Evolutionary conservation across 2,888 invertebrate species (phyloP).

Genomic region (Ernsta delagoae): DNA sequence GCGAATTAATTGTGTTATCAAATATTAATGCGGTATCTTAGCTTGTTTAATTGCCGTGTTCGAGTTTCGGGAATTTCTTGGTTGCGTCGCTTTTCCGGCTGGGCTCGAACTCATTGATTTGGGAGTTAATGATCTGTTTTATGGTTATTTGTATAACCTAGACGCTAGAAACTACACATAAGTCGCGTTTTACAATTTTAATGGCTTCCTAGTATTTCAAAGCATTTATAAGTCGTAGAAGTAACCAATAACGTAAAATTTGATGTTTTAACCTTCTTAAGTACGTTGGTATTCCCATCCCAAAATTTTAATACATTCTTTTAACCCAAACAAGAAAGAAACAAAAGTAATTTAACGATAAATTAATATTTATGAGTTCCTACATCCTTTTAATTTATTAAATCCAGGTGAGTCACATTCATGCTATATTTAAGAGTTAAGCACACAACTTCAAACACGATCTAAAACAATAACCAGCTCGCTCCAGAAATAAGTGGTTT

Average conservation of each 20-base stretch:
- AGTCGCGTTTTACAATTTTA: background rate
- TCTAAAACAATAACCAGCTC: constrained; percentile 47
- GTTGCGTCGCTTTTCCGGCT: constrained; percentile 32
- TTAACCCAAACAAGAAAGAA: background rate
- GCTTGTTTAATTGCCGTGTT: constrained; percentile 64
- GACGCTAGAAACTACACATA: too few relatives aligned
- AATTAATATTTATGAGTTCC: too few relatives aligned
- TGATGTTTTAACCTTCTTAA: too few relatives aligned
- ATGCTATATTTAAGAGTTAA: constrained; percentile 23
- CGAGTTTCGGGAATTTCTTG: constrained; percentile 46
- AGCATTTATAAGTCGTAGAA: background rate
- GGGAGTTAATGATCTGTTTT: constrained; percentile 29
- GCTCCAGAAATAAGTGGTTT: constrained; percentile 57
- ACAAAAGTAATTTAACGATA: background rate
- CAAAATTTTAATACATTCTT: background rate
- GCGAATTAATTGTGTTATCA: constrained; percentile 82
- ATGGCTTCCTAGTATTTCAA: background rate
- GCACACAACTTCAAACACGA: constrained; percentile 36
- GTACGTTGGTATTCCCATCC: too few relatives aligned
- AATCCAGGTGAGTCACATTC: constrained; percentile 45
- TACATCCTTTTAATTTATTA: too few relatives aligned
- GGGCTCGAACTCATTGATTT: constrained; percentile 24
- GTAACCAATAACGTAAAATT: too few relatives aligned
- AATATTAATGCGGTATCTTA: constrained; percentile 79
- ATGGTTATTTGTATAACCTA: constrained; percentile 17